Conservation (phyloP, 2,113 vertebrate genomes). For the Hydrochoerus hydrochaeris region DNA sequence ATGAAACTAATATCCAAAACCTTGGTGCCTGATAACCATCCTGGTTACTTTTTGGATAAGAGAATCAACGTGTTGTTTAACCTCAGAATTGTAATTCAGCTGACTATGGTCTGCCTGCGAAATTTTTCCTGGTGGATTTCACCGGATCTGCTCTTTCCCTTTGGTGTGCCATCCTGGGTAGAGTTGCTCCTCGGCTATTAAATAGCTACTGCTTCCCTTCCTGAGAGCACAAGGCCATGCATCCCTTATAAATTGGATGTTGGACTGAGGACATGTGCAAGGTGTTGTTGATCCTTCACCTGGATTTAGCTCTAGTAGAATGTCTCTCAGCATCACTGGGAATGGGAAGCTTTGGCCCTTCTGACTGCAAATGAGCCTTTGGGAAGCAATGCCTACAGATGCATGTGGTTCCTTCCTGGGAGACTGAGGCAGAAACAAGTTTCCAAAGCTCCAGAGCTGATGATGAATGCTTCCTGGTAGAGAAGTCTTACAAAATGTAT, state of each 20-base stretch:
- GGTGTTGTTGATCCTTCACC: neutral
- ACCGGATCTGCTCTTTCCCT: neutral
- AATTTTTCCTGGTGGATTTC: neutral
- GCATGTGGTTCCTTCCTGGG: neutral
- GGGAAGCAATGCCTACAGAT: neutral
- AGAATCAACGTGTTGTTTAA: conserved; percentile 24
- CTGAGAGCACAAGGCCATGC: neutral
- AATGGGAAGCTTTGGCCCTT: neutral
- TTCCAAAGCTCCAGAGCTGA: neutral
- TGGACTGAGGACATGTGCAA: neutral
- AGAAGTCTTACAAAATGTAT: neutral
- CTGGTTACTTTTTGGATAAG: neutral
- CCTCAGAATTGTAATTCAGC: neutral
- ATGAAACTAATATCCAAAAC: conserved; percentile 51
- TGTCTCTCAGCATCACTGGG: neutral
- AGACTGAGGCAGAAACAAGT: neutral
- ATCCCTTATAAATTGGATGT: neutral
- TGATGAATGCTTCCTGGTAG: neutral
- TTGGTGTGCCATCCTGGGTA: neutral
- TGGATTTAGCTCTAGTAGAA: neutral
- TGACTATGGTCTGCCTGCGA: conserved; percentile 24
- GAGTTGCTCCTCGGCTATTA: neutral
- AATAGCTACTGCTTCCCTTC: neutral
- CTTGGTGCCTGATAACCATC: neutral
- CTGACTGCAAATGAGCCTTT: neutral